Conservation (phyloP, 2,797 vertebrate species). For the Meda fulgida region DNA sequence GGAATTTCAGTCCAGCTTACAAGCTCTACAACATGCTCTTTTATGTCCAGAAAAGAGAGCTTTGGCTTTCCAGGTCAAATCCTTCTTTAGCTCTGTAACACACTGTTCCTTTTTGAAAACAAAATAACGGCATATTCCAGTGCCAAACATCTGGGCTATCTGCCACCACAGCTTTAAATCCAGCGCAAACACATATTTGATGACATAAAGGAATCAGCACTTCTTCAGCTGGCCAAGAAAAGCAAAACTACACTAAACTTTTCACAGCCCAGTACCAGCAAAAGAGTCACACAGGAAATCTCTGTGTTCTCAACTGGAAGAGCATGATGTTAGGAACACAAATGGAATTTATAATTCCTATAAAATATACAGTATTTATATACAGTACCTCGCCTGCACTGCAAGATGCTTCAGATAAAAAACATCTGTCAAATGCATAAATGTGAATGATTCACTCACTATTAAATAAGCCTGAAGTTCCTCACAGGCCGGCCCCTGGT, state of each 20-base stretch:
- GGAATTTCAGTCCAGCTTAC: slow-evolving; percentile 48
- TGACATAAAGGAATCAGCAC: slow-evolving; percentile 30
- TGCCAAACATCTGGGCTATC: slow-evolving; percentile 47
- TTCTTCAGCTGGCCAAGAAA: slow-evolving; percentile 29
- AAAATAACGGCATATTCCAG: slow-evolving; percentile 11
- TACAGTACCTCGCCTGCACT: neutral
- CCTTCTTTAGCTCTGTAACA: slow-evolving; percentile 40
- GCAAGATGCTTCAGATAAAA: neutral
- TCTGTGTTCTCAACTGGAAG: neutral
- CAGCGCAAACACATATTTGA: slow-evolving; percentile 19
- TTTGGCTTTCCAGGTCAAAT: slow-evolving; percentile 48
- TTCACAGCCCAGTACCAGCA: slow-evolving; percentile 15
- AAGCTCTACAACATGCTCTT: slow-evolving; percentile 43
- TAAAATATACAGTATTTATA: neutral
- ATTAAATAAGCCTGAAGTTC: slow-evolving; percentile 88
- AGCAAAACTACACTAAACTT: neutral
- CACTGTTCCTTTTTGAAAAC: slow-evolving; percentile 35
- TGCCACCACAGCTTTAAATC: slow-evolving; percentile 12
- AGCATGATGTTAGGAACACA: neutral
- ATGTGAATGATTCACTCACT: slow-evolving; percentile 72
- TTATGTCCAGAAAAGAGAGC: slow-evolving; percentile 41
- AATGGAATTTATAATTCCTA: neutral
- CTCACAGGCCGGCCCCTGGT: slow-evolving; percentile 81
- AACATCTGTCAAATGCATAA: neutral
- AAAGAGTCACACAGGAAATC: neutral